Conservation (phyloP, 2,113 vertebrate genomes). For the Sphyrna mokarran region DNA sequence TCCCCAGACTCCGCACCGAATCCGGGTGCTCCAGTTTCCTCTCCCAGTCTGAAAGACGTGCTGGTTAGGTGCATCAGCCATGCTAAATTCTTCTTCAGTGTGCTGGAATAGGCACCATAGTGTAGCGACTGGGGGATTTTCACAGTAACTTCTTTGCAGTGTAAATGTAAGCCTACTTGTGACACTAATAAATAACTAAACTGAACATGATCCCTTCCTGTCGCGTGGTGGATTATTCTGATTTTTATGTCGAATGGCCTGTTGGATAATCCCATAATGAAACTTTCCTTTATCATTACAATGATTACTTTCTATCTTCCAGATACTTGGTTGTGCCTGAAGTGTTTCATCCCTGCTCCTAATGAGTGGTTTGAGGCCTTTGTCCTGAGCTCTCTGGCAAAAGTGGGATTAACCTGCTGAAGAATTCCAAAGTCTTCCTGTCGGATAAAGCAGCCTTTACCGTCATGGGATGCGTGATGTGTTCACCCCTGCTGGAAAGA, state of each 20-base stretch:
- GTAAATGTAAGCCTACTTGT: too few species aligned
- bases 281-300: neutral
- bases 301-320: neutral
- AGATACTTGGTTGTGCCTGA: neutral
- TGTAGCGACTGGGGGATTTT: too few species aligned
- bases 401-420: neutral
- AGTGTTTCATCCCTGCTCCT: neutral
- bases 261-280: neutral
- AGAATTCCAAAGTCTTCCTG: too few species aligned
- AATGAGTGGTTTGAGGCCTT: neutral
- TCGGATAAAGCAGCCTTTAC: neutral
- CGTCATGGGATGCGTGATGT: constrained; percentile 52
- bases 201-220: too few species aligned
- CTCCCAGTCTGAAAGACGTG: too few species aligned
- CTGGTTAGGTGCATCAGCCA: too few species aligned
- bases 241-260: neutral
- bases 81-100: too few species aligned
- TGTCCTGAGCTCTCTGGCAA: neutral
- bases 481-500: constrained; percentile 55
- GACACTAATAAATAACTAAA: too few species aligned
- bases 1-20: too few species aligned
- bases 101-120: too few species aligned
- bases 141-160: too few species aligned
- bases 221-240: neutral
- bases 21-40: too few species aligned